Evolutionary conservation across 2,797 vertebrate species (phyloP).

Genomic region (Graptemys geographica): DNA sequence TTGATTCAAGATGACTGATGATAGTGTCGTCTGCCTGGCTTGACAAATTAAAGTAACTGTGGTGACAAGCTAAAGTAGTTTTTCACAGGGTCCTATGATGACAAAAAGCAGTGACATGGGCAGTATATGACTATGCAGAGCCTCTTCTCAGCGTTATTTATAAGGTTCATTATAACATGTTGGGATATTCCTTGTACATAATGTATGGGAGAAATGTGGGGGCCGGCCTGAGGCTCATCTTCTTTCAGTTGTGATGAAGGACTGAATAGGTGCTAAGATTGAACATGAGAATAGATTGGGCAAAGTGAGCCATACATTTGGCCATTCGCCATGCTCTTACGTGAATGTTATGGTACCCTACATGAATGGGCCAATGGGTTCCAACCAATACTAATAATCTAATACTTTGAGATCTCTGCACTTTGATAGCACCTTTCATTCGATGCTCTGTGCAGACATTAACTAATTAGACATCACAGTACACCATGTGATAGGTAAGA

Average conservation of each 20-base stretch:
- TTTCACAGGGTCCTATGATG: background rate
- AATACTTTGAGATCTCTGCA: background rate
- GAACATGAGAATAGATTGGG: background rate
- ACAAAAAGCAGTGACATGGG: background rate
- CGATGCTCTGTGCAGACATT: background rate
- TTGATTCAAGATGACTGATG: background rate
- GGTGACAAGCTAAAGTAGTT: background rate
- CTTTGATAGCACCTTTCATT: background rate
- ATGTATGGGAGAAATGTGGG: background rate
- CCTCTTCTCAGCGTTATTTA: too few relatives aligned
- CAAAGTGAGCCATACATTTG: background rate
- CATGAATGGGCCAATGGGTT: background rate
- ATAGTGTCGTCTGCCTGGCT: background rate
- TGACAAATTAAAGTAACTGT: background rate
- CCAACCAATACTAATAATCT: background rate
- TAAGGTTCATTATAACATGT: too few relatives aligned
- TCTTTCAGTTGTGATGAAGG: background rate
- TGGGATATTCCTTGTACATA: background rate
- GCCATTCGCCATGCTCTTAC: background rate
- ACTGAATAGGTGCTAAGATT: background rate
- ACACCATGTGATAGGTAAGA: background rate
- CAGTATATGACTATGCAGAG: background rate
- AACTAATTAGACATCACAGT: background rate
- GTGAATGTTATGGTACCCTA: background rate
- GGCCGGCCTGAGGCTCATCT: too few relatives aligned